phyloP scores from a whole-genome alignment of 2,888 invertebrate genomes.

The Diaperis boleti region DNA sequence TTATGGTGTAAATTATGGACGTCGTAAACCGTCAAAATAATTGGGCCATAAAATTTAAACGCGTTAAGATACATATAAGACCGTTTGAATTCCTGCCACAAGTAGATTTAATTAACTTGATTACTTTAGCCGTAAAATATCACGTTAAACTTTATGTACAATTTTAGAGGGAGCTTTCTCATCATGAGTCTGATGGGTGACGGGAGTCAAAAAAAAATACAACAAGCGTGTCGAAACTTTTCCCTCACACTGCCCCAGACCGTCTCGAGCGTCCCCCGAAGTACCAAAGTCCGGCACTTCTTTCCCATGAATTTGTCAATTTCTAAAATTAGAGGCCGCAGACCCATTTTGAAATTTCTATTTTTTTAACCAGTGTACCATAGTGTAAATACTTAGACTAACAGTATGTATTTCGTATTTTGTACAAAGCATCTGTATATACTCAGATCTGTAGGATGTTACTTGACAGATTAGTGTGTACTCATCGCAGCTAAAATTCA shows the following conservation, averaged over 20 bases:
- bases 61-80: too few relatives aligned
- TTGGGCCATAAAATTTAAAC: too few relatives aligned
- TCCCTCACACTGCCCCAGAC: not conserved
- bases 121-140: slow-evolving; percentile 13
- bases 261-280: slow-evolving; percentile 9
- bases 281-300: slow-evolving; percentile 13
- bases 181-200: too few relatives aligned
- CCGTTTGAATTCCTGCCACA: too few relatives aligned
- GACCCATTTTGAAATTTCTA: slow-evolving; percentile 31
- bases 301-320: slow-evolving; percentile 21
- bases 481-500: slow-evolving; percentile 24
- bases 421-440: slow-evolving; percentile 20
- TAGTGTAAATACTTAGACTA: slow-evolving; percentile 38
- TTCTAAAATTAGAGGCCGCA: slow-evolving; percentile 29
- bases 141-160: too few relatives aligned
- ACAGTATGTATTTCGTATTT: slow-evolving; percentile 19
- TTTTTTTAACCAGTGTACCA: slow-evolving; percentile 38
- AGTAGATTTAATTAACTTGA: too few relatives aligned
- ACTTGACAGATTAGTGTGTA: slow-evolving; percentile 27
- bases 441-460: slow-evolving; percentile 3
- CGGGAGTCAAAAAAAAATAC: too few relatives aligned
- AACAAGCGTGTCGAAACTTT: not conserved
- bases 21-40: too few relatives aligned
- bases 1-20: too few relatives aligned
- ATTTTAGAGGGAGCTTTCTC: too few relatives aligned